Conservation (phyloP, 2,113 vertebrate species). For the Lepisosteus osseus region DNA sequence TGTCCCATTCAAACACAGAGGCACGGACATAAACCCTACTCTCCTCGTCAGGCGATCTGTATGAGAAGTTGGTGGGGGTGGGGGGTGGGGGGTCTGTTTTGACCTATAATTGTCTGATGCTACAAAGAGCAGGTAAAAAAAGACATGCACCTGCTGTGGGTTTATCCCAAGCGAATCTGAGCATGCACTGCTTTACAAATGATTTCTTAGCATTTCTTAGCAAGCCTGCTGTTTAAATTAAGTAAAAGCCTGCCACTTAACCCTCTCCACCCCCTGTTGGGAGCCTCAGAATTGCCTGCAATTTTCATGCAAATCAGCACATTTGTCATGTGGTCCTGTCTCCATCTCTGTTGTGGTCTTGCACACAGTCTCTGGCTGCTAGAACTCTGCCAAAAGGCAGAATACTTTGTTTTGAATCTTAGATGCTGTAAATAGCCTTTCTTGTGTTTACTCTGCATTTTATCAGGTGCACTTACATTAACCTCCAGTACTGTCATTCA, state of each 20-base stretch:
- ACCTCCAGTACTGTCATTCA: too few relatives aligned
- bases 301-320: slow-evolving; percentile 21
- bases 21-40: too few relatives aligned
- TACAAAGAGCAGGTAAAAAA: neutral
- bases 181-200: neutral
- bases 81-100: too few relatives aligned
- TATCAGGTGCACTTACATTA: too few relatives aligned
- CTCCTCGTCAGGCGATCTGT: too few relatives aligned
- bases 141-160: neutral
- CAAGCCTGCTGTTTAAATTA: slow-evolving; percentile 2
- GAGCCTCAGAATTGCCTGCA: slow-evolving; percentile 8
- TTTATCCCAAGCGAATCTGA: neutral
- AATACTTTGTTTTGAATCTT: too few relatives aligned
- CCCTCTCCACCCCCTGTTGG: slow-evolving; percentile 11
- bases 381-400: too few relatives aligned
- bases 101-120: neutral
- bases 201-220: neutral
- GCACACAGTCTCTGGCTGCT: neutral
- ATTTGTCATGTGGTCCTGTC: neutral
- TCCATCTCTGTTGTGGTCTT: neutral
- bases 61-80: too few relatives aligned
- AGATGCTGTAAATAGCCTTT: too few relatives aligned
- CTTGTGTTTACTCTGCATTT: too few relatives aligned
- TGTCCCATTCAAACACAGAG: too few relatives aligned
- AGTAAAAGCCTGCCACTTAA: slow-evolving; percentile 11